Evolutionary conservation across 1,140 invertebrate genomes (phyloP).

Genomic region (Lasaia peninsularis): DNA sequence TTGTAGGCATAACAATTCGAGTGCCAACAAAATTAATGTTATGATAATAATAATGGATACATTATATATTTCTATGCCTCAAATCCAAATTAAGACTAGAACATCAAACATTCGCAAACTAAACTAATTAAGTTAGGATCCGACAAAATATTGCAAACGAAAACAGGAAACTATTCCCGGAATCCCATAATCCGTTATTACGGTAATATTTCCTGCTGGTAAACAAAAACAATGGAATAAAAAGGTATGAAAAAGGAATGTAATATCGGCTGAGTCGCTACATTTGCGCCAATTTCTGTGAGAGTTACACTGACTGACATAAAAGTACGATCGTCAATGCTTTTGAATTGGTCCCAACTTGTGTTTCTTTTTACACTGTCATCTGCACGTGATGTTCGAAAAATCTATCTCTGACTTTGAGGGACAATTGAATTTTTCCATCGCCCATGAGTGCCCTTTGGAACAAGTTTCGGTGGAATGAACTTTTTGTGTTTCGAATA

Average conservation of each 20-base stretch:
- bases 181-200: background rate
- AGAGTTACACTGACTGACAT: slow-evolving; percentile 3
- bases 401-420: background rate
- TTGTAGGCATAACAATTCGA: too few relatives aligned
- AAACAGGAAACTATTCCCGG: background rate
- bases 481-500: too few relatives aligned
- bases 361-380: slow-evolving; percentile 4
- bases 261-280: background rate
- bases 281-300: slow-evolving; percentile 8
- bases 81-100: too few relatives aligned
- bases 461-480: background rate
- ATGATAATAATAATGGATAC: too few relatives aligned
- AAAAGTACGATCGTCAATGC: background rate
- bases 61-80: too few relatives aligned
- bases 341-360: background rate
- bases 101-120: too few relatives aligned
- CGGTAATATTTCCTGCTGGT: background rate
- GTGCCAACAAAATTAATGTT: too few relatives aligned
- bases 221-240: slow-evolving; percentile 2
- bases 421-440: background rate
- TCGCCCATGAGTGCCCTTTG: background rate
- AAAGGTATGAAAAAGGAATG: slow-evolving; percentile 6
- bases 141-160: background rate
- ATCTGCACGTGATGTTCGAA: slow-evolving; percentile 1
- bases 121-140: too few relatives aligned